Evolutionary conservation across 2,113 vertebrate genomes (phyloP), one percentile per base, ranked within the genome.

Genomic region (Dunckerocampus dactyliophorus): DNA sequence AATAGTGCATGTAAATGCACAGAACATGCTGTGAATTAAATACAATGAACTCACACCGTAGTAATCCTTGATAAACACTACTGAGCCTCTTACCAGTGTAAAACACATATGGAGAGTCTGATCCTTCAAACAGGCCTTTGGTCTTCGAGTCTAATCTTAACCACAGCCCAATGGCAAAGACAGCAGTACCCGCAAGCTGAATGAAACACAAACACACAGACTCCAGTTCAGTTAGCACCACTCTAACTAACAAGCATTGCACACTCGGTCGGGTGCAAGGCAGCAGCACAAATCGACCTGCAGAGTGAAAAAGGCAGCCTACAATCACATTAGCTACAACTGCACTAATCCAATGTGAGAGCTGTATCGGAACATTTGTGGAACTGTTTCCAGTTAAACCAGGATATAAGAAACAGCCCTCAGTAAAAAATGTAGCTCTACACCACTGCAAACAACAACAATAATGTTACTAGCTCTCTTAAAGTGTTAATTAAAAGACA

Each of bases 101-200:
- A 67, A 88, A 85, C 49, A 85, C 78, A 71, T 71, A 81, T 12
- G 77, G 79, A 71, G 82, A 74, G 6, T 85, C 78, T 59, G 58
- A 0, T 52, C 72, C 86, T 66, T 86, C 79, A 76, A 89, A 86
- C 59, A 89, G 57, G 47, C 75, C 65, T 76, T 86, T 88, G 67
- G 81, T 89, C 59, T 80, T 83, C 10, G 81, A 60, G 66, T 87
- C 85, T 19, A 88, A 72, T 55, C 79, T 67, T 0, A 89, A 76
- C 84, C 85, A 88, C 62, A 89, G 64, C 49, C 82, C 82, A 19
- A 89, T 65, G 17, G 74, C 77, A 20, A 88, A 73, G 49, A 85
- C 82, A 49, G 79, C 77, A 6, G 87, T 88, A 39, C 87, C 87
- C 62, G 85, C 74, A 48, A 88, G 67, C 87, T 88, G 56, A 62